phyloP scores from a whole-genome alignment of 2,113 vertebrate genomes.

The Eolophus roseicapilla region DNA sequence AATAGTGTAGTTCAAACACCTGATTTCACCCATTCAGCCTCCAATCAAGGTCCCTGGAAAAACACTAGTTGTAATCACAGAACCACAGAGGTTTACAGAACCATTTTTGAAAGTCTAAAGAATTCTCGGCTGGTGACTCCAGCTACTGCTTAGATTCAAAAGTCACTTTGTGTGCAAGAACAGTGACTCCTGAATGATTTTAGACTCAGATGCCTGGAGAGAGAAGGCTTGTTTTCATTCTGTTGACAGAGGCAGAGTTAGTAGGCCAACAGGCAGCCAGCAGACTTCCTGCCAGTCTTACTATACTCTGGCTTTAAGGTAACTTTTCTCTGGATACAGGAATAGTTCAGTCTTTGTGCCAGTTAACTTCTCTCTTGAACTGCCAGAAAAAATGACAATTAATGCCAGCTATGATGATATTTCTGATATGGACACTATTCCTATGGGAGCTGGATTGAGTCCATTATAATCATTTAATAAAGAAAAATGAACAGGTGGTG shows the following conservation, averaged over 20 bases:
- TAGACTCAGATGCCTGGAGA: neutral
- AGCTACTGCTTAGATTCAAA: neutral
- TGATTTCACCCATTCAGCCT: neutral
- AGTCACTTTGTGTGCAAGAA: neutral
- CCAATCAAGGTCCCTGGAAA: neutral
- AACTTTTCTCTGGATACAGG: neutral
- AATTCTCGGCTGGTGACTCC: neutral
- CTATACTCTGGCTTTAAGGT: neutral
- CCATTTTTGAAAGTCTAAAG: neutral
- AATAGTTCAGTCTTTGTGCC: neutral
- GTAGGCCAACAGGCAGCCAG: neutral
- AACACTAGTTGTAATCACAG: neutral
- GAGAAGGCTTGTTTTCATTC: neutral
- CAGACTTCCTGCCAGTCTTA: neutral
- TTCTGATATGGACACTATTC: neutral
- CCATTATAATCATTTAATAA: neutral
- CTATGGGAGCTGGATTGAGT: neutral
- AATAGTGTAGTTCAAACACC: neutral
- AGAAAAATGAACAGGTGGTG: neutral
- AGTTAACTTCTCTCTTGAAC: neutral
- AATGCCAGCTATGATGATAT: neutral
- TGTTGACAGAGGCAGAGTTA: neutral
- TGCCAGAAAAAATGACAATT: neutral
- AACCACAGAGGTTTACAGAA: neutral
- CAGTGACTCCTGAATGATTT: neutral